Base-by-base conservation (phyloP, 92 coral and sea anemone species). In the Phenganax marumi region DNA sequence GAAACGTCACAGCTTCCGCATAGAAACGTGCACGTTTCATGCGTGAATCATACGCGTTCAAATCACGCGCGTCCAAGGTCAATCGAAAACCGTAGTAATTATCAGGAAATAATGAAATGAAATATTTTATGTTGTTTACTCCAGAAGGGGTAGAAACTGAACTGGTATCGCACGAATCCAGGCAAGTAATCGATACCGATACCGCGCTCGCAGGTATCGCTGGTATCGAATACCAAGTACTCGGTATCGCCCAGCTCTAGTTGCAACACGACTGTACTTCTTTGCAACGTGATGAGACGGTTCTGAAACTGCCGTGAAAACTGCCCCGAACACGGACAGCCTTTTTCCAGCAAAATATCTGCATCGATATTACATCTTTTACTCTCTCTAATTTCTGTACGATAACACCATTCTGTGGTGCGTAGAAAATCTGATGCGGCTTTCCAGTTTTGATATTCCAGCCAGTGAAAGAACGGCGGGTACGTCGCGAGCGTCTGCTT, bases 371-470 rank as follows among this genome's bases (percentile, higher is more conserved):
- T 83, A 57, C 97, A 93, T 14, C 97, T 89, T 8, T 14, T 47
- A 10, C 53, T 48, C 0, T 90, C 91, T 63, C 91, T 87, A 7
- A 24, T 66, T 22, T 72, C 43, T 33, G 43, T 33, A 33, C 43
- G 43, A 33, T 33, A 58, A 57, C 97, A 93, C 97, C 97, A 93
- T 58, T 84, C 77, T 3, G 97, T 90, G 39, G 89, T 85, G 0
- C 94, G 88, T 70, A 93, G 61, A 63, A 90, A 97, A 64, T 92
- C 94, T 9, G 94, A 90, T 0, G 97, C 93, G 16, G 89, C 86
- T 79, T 93, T 90, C 97, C 97, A 93, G 65, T 62, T 77, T 80
- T 93, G 91, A 10, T 72, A 14, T 17, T 70, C 68, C 12, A 93
- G 49, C 58, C 91, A 78, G 39, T 19, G 16, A 19, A 93, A 61